Evolutionary conservation across 2,797 vertebrate genomes (phyloP), one percentile per base, ranked within the genome.

Genomic region (Astyanax mexicanus): DNA sequence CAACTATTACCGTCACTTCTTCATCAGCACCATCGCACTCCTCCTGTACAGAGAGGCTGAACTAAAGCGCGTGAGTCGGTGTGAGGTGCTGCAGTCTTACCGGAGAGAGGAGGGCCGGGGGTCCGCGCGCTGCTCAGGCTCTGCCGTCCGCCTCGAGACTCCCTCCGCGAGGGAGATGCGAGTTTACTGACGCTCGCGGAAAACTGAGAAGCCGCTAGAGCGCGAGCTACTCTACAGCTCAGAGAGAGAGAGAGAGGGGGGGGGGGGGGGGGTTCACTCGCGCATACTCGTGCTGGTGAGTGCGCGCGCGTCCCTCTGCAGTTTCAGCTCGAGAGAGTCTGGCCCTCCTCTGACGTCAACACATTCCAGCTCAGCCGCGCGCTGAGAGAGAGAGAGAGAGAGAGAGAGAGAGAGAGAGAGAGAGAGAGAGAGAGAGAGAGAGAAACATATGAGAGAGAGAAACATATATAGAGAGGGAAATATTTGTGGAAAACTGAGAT

Each of bases 331-430:
- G 73, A 62, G 23, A 47, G 45, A 54, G 68, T 66, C 72, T 65
- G 80, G 74, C 81, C 83, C 85, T 78, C 83, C 83, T 89, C 87
- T 93, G 90, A 93, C 93, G 93, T 94, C 93, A 93, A 74, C 85
- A 45, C 92, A 91, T 90, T 89, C 89, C 88, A 49, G 65, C 85
- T 86, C 82, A 83, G 79, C 80, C 82, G 75, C 75, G 69, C 77
- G 71, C 40, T 40, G 49, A 25, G 67, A 40, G 55, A 29, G 64
- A 72, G 23, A 76, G 35, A 52, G 32, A 47, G 29, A 65, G 47
- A 71, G 75, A 64, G 23, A 25, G 54, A 32, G 54, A 32, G 54
- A 32, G 54, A 32, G 25, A 57, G 54, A n/a, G n/a, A n/a, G n/a
- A 45, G 15, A 45, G 12, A 45, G 15, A 45, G 42, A 17, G 17